Base-by-base conservation (phyloP, 2,113 vertebrate species). In the Anhinga anhinga region DNA sequence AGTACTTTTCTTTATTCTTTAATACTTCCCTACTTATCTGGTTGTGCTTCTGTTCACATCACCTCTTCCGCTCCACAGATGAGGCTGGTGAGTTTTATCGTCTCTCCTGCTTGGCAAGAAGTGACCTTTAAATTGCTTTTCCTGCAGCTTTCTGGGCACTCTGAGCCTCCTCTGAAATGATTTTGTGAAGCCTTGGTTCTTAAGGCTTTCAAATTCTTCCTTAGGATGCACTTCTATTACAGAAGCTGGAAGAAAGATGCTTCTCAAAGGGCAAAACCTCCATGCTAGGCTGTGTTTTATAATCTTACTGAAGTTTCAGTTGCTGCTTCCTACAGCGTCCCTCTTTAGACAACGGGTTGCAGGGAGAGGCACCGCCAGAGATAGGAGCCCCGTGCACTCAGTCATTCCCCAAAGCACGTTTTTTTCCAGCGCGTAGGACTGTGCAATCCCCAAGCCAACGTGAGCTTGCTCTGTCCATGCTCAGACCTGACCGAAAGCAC, bases 401-500 rank as follows among this genome's bases (percentile, higher is more conserved):
- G 14, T 38, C 16, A 2, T 66, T 53, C 55, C 40, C 63, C 36
- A n/a, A 23, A 23, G 7, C 40, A 6, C 3, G 0, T 19, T 13
- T 58, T 58, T 59, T 78, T 45, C 38, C 26, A 42, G 4, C 7
- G 1, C 1, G 2, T 7, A 14, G 56, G 25, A 11, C 50, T 71
- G 7, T 5, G 6, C 42, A 4, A 2, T 36, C 47, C 36, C n/a
- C 47, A 15, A 11, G 25, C 26, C 86, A 13, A 11, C 2, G 2
- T 25, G 32, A 42, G 15, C 22, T 55, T 16, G 23, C 30, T 4
- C 17, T 4, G 8, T 11, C 42, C 11, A 0, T 13, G 34, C 69
- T 30, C 38, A 4, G 45, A 73, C 52, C 27, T 0, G 3, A 15
- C 29, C 8, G 1, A n/a, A 58, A n/a, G 15, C 5, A 1, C 4